These are phyloP conservation scores for Gadus macrocephalus DNA, from an alignment of 2,113 vertebrate genomes.

Conservation along the genomic window DNA sequence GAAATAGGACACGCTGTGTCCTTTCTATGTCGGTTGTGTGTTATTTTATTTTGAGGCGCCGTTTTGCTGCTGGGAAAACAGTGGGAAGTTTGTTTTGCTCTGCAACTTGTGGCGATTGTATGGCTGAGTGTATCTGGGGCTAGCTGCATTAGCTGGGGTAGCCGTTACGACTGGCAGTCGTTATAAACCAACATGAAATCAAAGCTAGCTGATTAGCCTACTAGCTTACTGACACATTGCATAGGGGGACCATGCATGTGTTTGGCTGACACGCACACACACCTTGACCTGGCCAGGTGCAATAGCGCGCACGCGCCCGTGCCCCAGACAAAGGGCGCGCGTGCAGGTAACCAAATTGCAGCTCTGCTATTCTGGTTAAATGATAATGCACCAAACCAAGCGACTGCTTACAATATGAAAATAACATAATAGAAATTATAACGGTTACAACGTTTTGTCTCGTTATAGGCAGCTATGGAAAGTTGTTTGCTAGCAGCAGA, in stretches of 20 bases:
- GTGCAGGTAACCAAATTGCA: not conserved
- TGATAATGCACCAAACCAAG: not conserved
- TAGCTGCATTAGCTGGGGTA: conserved; percentile 40
- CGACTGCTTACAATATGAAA: not conserved
- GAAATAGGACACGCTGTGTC: conserved; percentile 57
- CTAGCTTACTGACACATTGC: conserved; percentile 22
- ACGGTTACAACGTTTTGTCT: no score
- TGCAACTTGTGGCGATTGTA: conserved; percentile 42
- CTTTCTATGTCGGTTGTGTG: conserved; percentile 18
- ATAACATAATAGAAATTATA: no score
- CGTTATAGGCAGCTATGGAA: no score
- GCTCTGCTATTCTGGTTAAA: not conserved
- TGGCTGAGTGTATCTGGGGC: conserved; percentile 20
- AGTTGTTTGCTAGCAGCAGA: no score
- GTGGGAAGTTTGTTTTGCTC: conserved; percentile 35
- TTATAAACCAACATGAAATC: conserved; percentile 33
- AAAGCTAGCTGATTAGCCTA: conserved; percentile 52
- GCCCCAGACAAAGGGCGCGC: conserved; percentile 32
- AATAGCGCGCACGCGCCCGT: not conserved
- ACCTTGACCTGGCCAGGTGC: conserved; percentile 48
- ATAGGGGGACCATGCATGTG: no score
- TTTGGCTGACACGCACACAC: not conserved
- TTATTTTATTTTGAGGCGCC: conserved; percentile 18
- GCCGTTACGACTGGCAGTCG: conserved; percentile 55
- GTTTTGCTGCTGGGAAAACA: conserved; percentile 17